These are phyloP conservation scores for Acomys russatus DNA, from an alignment of 2,797 vertebrate species.

Conservation along the genomic window DNA sequence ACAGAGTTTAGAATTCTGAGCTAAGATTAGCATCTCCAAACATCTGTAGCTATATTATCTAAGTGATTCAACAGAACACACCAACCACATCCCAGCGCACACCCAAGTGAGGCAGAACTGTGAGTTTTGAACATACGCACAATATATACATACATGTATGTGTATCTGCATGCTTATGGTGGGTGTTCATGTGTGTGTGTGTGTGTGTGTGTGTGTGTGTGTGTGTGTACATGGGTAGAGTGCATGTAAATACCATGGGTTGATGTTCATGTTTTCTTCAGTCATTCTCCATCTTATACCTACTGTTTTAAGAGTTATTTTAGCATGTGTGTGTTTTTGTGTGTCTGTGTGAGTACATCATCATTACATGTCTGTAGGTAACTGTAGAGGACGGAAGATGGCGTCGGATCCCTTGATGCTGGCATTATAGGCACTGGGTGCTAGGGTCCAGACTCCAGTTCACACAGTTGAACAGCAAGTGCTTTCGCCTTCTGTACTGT, in stretches of 20 bases:
- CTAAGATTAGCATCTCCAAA: neutral
- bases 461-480: neutral
- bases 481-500: neutral
- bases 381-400: neutral
- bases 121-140: neutral
- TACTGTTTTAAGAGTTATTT: neutral
- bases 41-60: neutral
- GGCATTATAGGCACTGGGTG: neutral
- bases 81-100: neutral
- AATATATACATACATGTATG: neutral
- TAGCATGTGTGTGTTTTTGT: neutral
- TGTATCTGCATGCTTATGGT: too few species aligned
- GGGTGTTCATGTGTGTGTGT: neutral
- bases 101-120: neutral
- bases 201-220: too few species aligned
- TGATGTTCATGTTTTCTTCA: neutral
- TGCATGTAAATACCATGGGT: neutral
- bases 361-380: too few species aligned
- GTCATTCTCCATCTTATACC: neutral
- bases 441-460: neutral
- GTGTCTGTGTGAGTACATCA: neutral
- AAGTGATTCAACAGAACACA: constrained; percentile 9
- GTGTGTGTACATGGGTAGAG: neutral
- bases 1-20: neutral
- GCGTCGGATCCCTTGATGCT: neutral